Evolutionary conservation across 1,140 invertebrate genomes (phyloP), one percentile per base, ranked within the genome.

Genomic region (Colletes gigas): DNA sequence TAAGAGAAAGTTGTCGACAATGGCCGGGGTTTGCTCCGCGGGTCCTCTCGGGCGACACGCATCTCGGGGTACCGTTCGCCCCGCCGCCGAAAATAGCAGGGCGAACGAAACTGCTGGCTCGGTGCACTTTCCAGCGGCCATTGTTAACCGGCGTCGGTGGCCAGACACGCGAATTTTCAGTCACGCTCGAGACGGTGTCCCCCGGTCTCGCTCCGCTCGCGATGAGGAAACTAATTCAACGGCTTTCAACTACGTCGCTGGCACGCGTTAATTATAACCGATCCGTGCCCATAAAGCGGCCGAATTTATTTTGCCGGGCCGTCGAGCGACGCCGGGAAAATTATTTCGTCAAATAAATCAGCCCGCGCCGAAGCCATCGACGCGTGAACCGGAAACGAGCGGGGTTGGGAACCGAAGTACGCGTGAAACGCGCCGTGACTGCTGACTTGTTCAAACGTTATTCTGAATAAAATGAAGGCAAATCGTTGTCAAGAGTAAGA

Each of bases 121-220:
- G 74, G 69, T 78, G 74, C 69, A 86, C 79, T 86, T 78, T 78
- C 74, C 54, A 19, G 7, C 19, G 30, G 60, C 69, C 54, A 85
- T 86, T 86, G 84, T 85, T 79, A 39, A 54, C 10, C 19, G 41
- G 39, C 17, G 63, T 63, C 65, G 66, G 44, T 0, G 39, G 41
- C 55, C 44, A 83, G 62, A 83, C 74, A 76, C 60, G 84, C 57
- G 84, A 86, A 83, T 83, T 85, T 86, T 85, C 72, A 30, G 60
- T 83, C 67, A 76, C 74, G 62, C 50, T 79, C 68, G 70, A 67
- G 81, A 78, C 60, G 30, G 30, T 30, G 60, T n/a, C n/a, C 62
- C 8, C 44, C 44, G 44, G 50, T 55, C 59, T 8, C 52, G 59
- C 19, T 19, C 76, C 50, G 47, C 74, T 4, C 15, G 15, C 47